Base-by-base conservation (phyloP, 2,113 vertebrate species). In the Tupaia chinensis region DNA sequence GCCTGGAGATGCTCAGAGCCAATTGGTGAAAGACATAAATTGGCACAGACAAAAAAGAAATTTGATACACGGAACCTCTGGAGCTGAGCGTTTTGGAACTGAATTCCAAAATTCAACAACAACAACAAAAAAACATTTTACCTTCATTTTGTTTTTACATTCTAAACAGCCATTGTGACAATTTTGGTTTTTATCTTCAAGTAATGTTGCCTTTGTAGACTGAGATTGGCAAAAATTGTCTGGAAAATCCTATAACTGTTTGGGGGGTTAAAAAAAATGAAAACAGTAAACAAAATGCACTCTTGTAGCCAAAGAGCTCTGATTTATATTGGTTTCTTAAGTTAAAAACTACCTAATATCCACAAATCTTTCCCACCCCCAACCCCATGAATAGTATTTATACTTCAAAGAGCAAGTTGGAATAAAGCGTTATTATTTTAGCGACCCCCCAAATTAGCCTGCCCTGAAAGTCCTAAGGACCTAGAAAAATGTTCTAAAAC, bases 291-390 rank as follows among this genome's bases (percentile, higher is more conserved):
- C 20, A 87, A 9, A 79, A 91, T 53, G 29, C 70, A 86, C 72
- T 84, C 92, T 95, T 89, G 91, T 83, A 92, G 73, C 69, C 76
- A 91, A 58, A 88, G 69, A 90, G 11, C 25, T 77, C 88, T 92
- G 82, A 87, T 34, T 93, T 96, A 96, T 78, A 95, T 92, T 91
- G 87, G 65, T 44, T 90, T 97, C 78, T 88, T 34, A 88, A 96
- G 89, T 92, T 94, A 93, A 93, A 95, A 92, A 82, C 56, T 87
- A 85, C 44, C 94, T 96, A 93, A 90, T 82, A 92, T 93, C 14
- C 68, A 23, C 6, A 89, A 87, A 0, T 77, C 61, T 94, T 94
- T 81, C 54, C 86, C 96, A 91, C 68, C 70, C 69, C 54, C 86
- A 96, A 89, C 68, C 70, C 69, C 66, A 6, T 79, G 27, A 76